Base-by-base conservation (phyloP, 2,888 invertebrate species). In the Apoda limacodes region DNA sequence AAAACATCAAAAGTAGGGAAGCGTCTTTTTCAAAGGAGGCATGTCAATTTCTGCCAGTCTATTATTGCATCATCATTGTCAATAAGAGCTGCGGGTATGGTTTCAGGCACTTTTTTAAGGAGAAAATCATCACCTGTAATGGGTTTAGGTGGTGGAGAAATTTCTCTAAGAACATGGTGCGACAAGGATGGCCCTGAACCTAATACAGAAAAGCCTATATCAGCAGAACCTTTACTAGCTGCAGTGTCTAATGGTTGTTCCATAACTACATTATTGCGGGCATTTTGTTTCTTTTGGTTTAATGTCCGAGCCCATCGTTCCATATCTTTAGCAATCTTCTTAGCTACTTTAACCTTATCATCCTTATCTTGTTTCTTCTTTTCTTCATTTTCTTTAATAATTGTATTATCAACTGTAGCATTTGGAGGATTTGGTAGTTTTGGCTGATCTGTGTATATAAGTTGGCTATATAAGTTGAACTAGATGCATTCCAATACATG, bases 341-440 rank as follows among this genome's bases (percentile, higher is more conserved):
- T 97, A 4, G 98, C 98, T 7, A 95, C 95, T 74, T 97, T 97
- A 0, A 95, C 96, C 76, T 97, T 96, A 50, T 96, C 96, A 37
- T 92, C 92, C 49, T 93, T 93, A 25, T 85, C 88, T 46, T 85
- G 87, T 61, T 90, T 92, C 64, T 87, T 88, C 39, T 85, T 86
- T 37, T 86, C 85, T 9, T 71, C 72, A 0, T 68, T 64, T 10
- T 78, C 76, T 45, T 70, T 71, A 3, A 43, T 48, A 30, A 68
- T 70, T 2, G 68, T 69, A 19, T 66, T 62, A 22, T 65, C 66
- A 7, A 47, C 49, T 1, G 70, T 59, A 9, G 63, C 60, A 15
- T 57, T 37, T 7, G 61, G 61, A 22, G 68, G 60, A 28, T 51
- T 59, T 3, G 67, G 60, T 6, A 62, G 37, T 24, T 68, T 63